Evolutionary conservation across 2,888 invertebrate genomes (phyloP).

Genomic region (Galeopsomyia nigrocyanea): DNA sequence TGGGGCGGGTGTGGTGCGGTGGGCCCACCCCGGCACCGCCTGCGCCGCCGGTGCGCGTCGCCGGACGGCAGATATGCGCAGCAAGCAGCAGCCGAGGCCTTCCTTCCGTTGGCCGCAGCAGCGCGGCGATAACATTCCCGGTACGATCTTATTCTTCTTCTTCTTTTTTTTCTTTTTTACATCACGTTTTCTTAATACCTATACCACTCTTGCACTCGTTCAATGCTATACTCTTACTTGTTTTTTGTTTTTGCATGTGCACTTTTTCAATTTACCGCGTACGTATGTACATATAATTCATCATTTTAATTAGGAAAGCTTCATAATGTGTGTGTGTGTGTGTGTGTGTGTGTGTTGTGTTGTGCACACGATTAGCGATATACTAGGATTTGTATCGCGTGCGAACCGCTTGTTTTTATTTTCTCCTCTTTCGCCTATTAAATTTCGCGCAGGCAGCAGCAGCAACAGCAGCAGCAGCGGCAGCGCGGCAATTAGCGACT

Average conservation of each 20-base stretch:
- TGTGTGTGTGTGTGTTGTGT: not conserved
- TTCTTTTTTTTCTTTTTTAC: too few species aligned
- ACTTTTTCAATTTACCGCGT: not conserved
- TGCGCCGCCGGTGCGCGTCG: constrained; percentile 54
- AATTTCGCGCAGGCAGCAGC: constrained; percentile 13
- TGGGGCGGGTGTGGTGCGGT: constrained; percentile 26
- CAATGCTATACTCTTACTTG: too few species aligned
- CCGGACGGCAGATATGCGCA: constrained; percentile 74
- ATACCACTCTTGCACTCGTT: too few species aligned
- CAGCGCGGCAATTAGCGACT: constrained; percentile 6
- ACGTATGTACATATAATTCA: not conserved
- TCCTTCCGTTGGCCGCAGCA: constrained; percentile 78
- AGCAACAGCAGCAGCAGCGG: too few species aligned
- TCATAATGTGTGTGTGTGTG: not conserved
- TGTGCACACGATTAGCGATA: constrained; percentile 17
- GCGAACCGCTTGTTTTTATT: not conserved
- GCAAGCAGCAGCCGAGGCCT: constrained; percentile 80
- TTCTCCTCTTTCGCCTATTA: constrained; percentile 5
- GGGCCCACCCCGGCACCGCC: constrained; percentile 56
- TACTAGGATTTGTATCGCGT: not conserved
- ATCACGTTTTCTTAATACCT: too few species aligned
- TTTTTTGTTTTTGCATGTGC: not conserved
- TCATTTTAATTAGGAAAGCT: too few species aligned
- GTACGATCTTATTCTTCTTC: constrained; percentile 51
- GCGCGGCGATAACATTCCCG: constrained; percentile 75